Percentiles rank a stretch among this genome's conserved stretches.
Conservation (phyloP, 2,888 invertebrate genomes). For the Tillus elongatus region DNA sequence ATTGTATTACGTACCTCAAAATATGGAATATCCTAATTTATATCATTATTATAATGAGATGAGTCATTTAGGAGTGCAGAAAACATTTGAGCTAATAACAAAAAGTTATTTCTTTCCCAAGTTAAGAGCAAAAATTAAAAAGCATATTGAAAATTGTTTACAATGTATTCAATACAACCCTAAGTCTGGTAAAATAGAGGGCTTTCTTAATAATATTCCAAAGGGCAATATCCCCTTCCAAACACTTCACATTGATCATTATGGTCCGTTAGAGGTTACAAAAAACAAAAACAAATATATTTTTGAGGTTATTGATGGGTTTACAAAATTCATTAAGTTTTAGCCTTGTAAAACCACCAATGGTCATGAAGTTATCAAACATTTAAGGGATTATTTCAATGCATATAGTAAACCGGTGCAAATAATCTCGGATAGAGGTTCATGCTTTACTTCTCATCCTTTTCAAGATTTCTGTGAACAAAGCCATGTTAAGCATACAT, state of each 20-base stretch:
- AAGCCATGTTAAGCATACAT: slow-evolving; percentile 21
- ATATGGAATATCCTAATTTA: slow-evolving; percentile 18
- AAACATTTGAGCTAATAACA: slow-evolving; percentile 22
- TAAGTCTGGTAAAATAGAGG: slow-evolving; percentile 22
- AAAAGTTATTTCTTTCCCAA: slow-evolving; percentile 29
- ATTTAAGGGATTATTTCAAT: slow-evolving; percentile 6
- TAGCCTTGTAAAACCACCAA: slow-evolving; percentile 21
- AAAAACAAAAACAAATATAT: slow-evolving; percentile 19
- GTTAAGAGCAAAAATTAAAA: slow-evolving; percentile 21
- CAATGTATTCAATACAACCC: slow-evolving; percentile 25
- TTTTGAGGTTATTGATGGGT: slow-evolving; percentile 25
- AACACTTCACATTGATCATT: slow-evolving; percentile 27
- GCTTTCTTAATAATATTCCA: slow-evolving; percentile 23
- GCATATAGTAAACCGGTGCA: slow-evolving; percentile 6
- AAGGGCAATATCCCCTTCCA: slow-evolving; percentile 25
- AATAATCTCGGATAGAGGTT: slow-evolving; percentile 23
- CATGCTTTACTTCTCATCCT: slow-evolving; percentile 22
- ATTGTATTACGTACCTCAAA: slow-evolving; percentile 21
- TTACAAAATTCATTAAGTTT: slow-evolving; percentile 25
- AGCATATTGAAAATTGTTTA: slow-evolving; percentile 25
- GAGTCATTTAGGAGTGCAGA: slow-evolving; percentile 28
- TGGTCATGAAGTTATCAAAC: slow-evolving; percentile 17
- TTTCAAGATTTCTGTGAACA: slow-evolving; percentile 22
- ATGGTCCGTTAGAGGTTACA: slow-evolving; percentile 21
- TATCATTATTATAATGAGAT: slow-evolving; percentile 20